Percentiles rank a stretch among this genome's conserved stretches.
Conservation (phyloP, 2,113 vertebrate genomes). For the Carettochelys insculpta region DNA sequence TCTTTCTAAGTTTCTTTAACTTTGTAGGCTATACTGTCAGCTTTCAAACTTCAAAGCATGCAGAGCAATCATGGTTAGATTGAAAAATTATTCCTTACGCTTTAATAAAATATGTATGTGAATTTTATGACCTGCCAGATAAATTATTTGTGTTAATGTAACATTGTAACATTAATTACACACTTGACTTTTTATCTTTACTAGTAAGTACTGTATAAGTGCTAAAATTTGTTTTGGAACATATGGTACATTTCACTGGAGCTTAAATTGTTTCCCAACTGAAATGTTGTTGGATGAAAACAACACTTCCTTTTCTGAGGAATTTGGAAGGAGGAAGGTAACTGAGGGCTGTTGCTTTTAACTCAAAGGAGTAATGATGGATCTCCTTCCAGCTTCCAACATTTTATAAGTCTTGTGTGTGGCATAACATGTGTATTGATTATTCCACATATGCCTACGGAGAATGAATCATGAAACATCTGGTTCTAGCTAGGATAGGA, state of each 20-base stretch:
- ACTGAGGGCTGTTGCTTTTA: not conserved
- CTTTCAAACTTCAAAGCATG: slow-evolving; percentile 82
- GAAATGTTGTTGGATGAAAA: not conserved
- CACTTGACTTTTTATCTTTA: slow-evolving; percentile 58
- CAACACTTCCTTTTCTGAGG: not conserved
- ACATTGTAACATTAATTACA: slow-evolving; percentile 78
- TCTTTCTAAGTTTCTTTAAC: slow-evolving; percentile 86
- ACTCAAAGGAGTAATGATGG: not conserved
- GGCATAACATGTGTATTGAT: not conserved
- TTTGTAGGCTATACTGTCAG: slow-evolving; percentile 82
- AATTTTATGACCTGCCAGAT: slow-evolving; percentile 75
- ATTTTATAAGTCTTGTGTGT: accelerated
- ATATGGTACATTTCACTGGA: not conserved
- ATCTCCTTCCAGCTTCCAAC: not conserved
- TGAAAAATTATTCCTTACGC: slow-evolving; percentile 79
- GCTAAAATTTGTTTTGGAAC: slow-evolving; percentile 27
- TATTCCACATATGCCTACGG: not conserved
- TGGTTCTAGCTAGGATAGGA: not conserved
- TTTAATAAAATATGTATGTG: slow-evolving; percentile 84
- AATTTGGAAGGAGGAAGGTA: not conserved
- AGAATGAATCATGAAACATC: not conserved
- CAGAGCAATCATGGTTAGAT: slow-evolving; percentile 79
- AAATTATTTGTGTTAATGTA: slow-evolving; percentile 82
- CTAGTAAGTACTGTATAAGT: not conserved
- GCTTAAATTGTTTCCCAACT: slow-evolving; percentile 6